Conservation (phyloP, 2,888 invertebrate genomes). For the Pandemis corylana region DNA sequence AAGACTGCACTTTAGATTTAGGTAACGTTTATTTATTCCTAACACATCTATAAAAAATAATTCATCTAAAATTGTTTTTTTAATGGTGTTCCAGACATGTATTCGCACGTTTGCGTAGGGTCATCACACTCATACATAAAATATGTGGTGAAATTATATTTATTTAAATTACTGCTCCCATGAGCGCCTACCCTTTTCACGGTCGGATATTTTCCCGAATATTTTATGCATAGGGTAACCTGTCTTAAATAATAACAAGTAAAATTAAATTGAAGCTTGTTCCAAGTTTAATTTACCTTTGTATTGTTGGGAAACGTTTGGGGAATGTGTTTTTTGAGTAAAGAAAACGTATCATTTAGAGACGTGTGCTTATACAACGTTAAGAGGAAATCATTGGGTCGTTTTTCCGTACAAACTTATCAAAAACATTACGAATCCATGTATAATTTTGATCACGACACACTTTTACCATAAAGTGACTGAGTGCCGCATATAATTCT, state of each 20-base stretch:
- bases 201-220: constrained; percentile 57
- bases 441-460: too few species aligned
- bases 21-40: neutral
- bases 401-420: too few species aligned
- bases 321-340: neutral
- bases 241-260: constrained; percentile 37
- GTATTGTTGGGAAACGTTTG: neutral
- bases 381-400: too few species aligned
- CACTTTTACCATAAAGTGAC: too few species aligned
- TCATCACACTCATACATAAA: constrained; percentile 58
- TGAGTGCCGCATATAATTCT: too few species aligned
- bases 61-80: constrained; percentile 26
- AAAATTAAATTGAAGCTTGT: constrained; percentile 32
- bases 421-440: too few species aligned
- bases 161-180: constrained; percentile 68
- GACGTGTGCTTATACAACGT: neutral
- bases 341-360: constrained; percentile 2
- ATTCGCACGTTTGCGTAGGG: constrained; percentile 42
- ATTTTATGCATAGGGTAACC: constrained; percentile 34
- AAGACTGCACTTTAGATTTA: too few species aligned
- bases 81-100: constrained; percentile 14
- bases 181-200: constrained; percentile 56
- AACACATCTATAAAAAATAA: constrained; percentile 24
- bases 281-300: constrained; percentile 5
- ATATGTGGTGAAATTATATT: constrained; percentile 69